Percentiles rank a stretch among this genome's conserved stretches.
Conservation (phyloP, 2,888 invertebrate species). For the Ariolimax columbianus region DNA sequence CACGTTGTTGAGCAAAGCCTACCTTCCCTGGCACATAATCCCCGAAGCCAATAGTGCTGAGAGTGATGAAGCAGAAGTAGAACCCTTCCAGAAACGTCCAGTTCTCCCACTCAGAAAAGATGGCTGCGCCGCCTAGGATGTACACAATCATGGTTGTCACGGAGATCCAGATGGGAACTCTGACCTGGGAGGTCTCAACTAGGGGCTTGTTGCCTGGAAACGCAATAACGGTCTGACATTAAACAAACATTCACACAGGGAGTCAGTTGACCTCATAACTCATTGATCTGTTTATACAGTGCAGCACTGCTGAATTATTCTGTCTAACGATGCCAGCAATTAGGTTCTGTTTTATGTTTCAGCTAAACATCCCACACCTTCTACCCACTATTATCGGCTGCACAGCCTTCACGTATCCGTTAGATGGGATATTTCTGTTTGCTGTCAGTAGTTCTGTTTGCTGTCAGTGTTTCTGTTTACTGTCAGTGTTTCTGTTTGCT, state of each 20-base stretch:
- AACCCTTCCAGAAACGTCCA: conserved; percentile 94
- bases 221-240: neutral
- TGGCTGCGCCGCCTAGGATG: conserved; percentile 91
- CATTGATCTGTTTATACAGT: too few species aligned
- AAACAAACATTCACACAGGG: neutral
- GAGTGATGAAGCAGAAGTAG: conserved; percentile 80
- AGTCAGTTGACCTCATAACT: too few species aligned
- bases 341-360: too few species aligned
- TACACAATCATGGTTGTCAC: conserved; percentile 92
- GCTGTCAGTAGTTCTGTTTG: too few species aligned
- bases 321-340: too few species aligned
- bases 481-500: too few species aligned
- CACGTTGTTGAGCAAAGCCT: neutral
- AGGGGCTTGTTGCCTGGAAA: conserved; percentile 23
- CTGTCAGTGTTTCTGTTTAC: too few species aligned
- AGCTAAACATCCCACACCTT: too few species aligned
- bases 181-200: conserved; percentile 6
- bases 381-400: too few species aligned
- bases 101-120: conserved; percentile 94
- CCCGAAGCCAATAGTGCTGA: conserved; percentile 80
- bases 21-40: conserved; percentile 78
- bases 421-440: too few species aligned
- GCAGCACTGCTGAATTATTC: too few species aligned
- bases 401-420: too few species aligned
- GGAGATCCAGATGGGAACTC: conserved; percentile 92